phyloP scores from a whole-genome alignment of 2,888 invertebrate species.

The Tipula confusa region DNA sequence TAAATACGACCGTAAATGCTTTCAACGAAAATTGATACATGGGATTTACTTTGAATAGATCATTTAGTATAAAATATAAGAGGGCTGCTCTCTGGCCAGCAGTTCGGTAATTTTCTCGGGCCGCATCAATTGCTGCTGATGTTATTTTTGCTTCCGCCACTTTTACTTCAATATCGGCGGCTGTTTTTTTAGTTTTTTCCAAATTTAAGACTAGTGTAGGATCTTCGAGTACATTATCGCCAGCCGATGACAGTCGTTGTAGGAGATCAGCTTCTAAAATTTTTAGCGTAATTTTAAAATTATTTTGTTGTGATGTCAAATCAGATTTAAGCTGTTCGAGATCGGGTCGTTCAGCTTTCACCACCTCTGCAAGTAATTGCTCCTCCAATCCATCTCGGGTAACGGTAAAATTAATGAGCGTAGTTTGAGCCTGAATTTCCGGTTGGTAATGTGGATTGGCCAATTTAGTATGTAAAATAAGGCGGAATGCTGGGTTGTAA shows the following conservation, averaged over 20 bases:
- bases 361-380: constrained; percentile 87
- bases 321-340: constrained; percentile 76
- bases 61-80: constrained; percentile 89
- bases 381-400: constrained; percentile 91
- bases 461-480: constrained; percentile 87
- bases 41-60: constrained; percentile 85
- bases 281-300: constrained; percentile 89
- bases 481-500: constrained; percentile 72
- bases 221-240: constrained; percentile 87
- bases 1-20: constrained; percentile 86
- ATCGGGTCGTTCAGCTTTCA: constrained; percentile 88
- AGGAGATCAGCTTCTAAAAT: constrained; percentile 86
- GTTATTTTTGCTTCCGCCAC: constrained; percentile 84
- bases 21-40: constrained; percentile 95
- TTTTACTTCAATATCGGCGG: constrained; percentile 82
- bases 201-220: constrained; percentile 85
- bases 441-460: constrained; percentile 96
- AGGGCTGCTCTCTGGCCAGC: constrained; percentile 84
- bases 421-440: constrained; percentile 94
- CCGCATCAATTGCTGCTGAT: constrained; percentile 82
- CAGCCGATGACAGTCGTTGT: constrained; percentile 80
- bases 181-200: constrained; percentile 89
- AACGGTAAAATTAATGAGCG: constrained; percentile 92
- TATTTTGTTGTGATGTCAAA: constrained; percentile 87
- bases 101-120: constrained; percentile 79